Conservation (phyloP, 30 jellyfish, hydroid and myxozoan genomes). For the Turritopsis dohrnii region DNA sequence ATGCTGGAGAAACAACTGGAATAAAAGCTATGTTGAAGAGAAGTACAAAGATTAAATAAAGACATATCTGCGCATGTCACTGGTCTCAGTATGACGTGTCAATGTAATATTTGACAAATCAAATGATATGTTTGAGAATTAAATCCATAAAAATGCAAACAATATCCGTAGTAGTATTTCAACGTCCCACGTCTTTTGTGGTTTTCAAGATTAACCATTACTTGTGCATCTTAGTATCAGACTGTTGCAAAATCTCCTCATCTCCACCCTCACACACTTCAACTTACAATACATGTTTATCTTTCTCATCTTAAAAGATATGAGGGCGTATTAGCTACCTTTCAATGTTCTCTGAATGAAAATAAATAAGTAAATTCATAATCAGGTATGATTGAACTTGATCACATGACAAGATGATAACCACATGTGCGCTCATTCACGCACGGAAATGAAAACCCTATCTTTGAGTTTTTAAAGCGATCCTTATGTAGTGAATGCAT, state of each 20-base stretch:
- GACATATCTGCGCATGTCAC: no score
- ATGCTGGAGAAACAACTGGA: conserved; percentile 96
- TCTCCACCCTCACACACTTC: not conserved
- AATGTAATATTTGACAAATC: not conserved
- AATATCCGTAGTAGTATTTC: not conserved
- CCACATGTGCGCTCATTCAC: not conserved
- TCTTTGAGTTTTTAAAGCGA: not conserved
- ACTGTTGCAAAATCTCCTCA: not conserved
- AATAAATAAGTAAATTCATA: not conserved
- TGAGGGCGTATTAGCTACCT: no score
- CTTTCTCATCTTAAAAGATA: no score
- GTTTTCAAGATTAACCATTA: no score
- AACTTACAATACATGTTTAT: not conserved
- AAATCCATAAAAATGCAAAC: not conserved
- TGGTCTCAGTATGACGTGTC: not conserved
- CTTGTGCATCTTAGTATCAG: no score
- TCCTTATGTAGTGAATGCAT: no score
- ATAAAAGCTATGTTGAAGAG: conserved; percentile 64
- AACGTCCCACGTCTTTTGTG: not conserved
- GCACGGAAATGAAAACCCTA: not conserved
- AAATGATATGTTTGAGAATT: not conserved
- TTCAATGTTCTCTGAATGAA: not conserved
- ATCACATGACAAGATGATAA: not conserved
- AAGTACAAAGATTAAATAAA: conserved; percentile 68
- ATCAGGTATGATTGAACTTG: not conserved